Base-by-base conservation (phyloP, 2,113 vertebrate genomes). In the Gulo gulo region DNA sequence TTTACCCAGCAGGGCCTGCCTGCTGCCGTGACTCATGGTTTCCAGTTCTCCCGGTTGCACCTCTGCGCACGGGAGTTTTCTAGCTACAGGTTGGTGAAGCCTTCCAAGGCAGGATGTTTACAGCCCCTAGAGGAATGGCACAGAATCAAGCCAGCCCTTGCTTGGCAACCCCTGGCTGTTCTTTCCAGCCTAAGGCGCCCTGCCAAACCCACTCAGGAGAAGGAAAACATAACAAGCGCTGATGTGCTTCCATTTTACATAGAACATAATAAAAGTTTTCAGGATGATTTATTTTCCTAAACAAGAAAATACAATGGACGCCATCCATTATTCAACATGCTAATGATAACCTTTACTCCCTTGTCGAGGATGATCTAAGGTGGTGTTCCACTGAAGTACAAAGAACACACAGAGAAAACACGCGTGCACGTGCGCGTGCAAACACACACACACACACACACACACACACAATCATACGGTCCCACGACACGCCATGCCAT, bases 221-320 rank as follows among this genome's bases (percentile, higher is more conserved):
- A 76, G 86, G 88, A 95, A 96, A 95, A 91, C 90, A 74, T 39
- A 88, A 82, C 95, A 83, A 96, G 95, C 55, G 95, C 90, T 94
- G 90, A 93, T 95, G 97, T 74, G 94, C 97, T 87, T 97, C 97
- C 94, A 94, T 97, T 96, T 97, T 69, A 93, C 93, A 59, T 36
- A 61, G 95, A 95, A 21, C 94, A 88, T 91, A 94, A 93, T 97
- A 87, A 67, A 94, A 82, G 84, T 96, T 96, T 97, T 94, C 88
- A 91, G 94, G 94, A 90, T 96, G 97, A 97, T 98, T 98, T 95
- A 96, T 97, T 97, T 97, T 97, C 95, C 97, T 96, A 97, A 98
- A 98, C 90, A 97, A 96, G 97, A 95, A 96, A 91, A 87, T 80
- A 93, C 96, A 98, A 76, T 95, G 85, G 88, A 50, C 34, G 31